Evolutionary conservation across 2,888 invertebrate species (phyloP), one percentile per base, ranked within the genome.

Genomic region (Sclerodermus sp.): DNA sequence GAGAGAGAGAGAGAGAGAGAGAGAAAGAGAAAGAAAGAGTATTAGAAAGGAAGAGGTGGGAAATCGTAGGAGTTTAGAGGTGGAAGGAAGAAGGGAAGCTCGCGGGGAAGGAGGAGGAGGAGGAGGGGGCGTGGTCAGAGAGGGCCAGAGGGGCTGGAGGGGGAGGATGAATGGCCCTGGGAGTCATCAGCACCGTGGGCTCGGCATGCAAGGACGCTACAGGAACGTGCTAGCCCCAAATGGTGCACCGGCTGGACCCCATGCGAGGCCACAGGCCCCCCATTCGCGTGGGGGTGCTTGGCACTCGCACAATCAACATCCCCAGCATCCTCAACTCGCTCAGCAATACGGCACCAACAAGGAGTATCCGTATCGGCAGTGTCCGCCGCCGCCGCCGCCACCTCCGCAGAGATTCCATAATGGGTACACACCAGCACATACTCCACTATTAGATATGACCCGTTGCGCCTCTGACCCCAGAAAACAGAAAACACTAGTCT

Each of bases 351-450:
- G 52, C 52, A 48, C 51, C 57, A 71, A 66, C 73, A 72, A 72
- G 73, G 73, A 72, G 56, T 70, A 70, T 53, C 71, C 73, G 36
- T 70, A 72, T 57, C 69, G 73, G 39, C 71, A 72, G 58, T 68
- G 64, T 49, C 70, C 70, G 51, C 68, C 67, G 31, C 65, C 15
- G 15, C 16, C 38, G 15, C 16, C 38, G 38, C 15, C 14, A 38
- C 38, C 36, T 3, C 36, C 62, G 52, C 47, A 60, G 46, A 66
- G 71, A 56, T 71, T 65, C 60, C 70, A 71, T 58, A 71, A 71
- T 60, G 70, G 71, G 71, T 71, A 72, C 61, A 63, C 46, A 12
- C 34, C 4, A 34, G 10, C 30, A n/a, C n/a, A n/a, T n/a, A n/a
- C n/a, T n/a, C n/a, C n/a, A n/a, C n/a, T n/a, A n/a, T n/a, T n/a